These are phyloP conservation scores for Pogonocichla stellata DNA, from an alignment of 2,113 vertebrate genomes.

Conservation along the genomic window DNA sequence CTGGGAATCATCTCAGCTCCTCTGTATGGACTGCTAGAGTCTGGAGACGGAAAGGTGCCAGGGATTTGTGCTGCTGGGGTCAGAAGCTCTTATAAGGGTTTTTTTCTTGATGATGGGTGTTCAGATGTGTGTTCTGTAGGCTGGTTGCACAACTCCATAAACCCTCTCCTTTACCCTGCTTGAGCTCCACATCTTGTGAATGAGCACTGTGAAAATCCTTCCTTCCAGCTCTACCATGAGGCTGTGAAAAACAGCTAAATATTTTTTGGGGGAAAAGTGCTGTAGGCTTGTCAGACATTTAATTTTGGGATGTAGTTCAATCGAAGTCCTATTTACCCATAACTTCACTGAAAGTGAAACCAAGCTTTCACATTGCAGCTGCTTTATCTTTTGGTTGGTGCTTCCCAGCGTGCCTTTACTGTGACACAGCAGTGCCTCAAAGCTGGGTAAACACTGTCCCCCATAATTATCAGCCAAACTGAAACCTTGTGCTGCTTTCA, in stretches of 20 bases:
- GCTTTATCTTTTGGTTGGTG: neutral
- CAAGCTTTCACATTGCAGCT: neutral
- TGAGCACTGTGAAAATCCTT: neutral
- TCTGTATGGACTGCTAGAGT: neutral
- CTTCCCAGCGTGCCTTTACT: neutral
- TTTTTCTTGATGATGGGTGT: neutral
- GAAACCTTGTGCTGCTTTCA: neutral
- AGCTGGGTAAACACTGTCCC: neutral
- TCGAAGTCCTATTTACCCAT: neutral
- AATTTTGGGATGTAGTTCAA: neutral
- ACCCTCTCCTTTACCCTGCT: neutral
- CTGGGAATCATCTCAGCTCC: neutral
- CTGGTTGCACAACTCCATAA: neutral
- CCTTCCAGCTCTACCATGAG: neutral
- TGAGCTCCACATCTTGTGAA: neutral
- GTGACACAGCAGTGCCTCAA: neutral
- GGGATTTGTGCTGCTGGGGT: neutral
- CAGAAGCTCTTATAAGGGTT: neutral
- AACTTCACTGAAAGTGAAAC: neutral
- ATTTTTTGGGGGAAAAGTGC: accelerated
- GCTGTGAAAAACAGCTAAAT: neutral
- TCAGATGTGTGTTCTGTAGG: neutral
- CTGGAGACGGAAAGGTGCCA: neutral
- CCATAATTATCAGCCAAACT: neutral
- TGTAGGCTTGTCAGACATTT: neutral